Evolutionary conservation across 2,797 vertebrate genomes (phyloP).

Genomic region (Accipiter superciliosus): DNA sequence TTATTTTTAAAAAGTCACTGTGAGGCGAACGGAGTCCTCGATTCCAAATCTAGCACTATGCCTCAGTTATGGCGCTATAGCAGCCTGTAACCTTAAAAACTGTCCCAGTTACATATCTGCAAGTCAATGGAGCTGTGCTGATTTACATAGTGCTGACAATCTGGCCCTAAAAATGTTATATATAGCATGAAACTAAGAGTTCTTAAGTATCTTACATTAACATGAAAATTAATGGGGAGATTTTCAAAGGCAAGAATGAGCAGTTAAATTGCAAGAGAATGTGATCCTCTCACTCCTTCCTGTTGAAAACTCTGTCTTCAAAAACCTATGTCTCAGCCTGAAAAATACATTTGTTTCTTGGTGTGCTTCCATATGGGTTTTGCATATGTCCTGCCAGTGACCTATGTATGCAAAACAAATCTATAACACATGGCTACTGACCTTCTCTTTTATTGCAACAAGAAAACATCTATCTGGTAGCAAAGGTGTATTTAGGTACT

Average conservation of each 20-base stretch:
- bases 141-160: constrained; percentile 47
- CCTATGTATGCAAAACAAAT: neutral
- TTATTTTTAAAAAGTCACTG: neutral
- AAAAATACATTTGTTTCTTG: neutral
- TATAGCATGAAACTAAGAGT: neutral
- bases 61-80: neutral
- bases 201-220: constrained; percentile 15
- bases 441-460: neutral
- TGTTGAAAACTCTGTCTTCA: neutral
- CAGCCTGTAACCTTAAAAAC: constrained; percentile 45
- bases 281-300: neutral
- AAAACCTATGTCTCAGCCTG: neutral
- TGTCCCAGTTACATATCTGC: constrained; percentile 43
- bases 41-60: neutral
- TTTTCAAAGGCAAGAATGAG: neutral
- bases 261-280: neutral
- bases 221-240: constrained; percentile 21
- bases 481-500: neutral
- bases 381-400: neutral
- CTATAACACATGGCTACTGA: neutral
- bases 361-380: neutral
- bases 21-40: neutral
- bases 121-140: constrained; percentile 29
- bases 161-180: neutral
- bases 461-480: neutral